Percentiles rank a stretch among this genome's conserved stretches.
phyloP scores from a whole-genome alignment of 2,113 vertebrate species.

The Xiphophorus hellerii region DNA sequence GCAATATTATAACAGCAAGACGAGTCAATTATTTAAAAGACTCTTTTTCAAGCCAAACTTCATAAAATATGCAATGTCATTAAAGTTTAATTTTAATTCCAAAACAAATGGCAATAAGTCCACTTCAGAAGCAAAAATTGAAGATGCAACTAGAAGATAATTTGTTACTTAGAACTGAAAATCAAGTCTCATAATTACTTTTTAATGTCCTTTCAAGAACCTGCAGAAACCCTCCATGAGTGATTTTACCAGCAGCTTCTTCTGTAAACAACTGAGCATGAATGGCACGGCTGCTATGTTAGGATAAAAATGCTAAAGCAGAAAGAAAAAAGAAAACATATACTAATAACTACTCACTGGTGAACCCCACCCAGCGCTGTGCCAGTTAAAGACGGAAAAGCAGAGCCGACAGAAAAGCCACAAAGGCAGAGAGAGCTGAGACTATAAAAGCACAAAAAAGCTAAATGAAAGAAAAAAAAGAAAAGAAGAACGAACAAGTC shows the following conservation, averaged over 20 bases:
- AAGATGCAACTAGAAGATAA: not conserved
- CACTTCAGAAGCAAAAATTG: not conserved
- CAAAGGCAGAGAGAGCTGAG: conserved; percentile 43
- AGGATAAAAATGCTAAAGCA: conserved; percentile 9
- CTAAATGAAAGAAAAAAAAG: conserved; percentile 26
- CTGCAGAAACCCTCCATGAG: not conserved
- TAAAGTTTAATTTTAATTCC: not conserved
- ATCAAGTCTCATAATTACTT: not conserved
- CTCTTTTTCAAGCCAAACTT: too few species aligned
- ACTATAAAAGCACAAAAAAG: conserved; percentile 53
- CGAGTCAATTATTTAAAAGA: not conserved
- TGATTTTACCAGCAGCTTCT: conserved; percentile 13
- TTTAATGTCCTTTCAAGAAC: not conserved
- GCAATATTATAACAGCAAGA: not conserved
- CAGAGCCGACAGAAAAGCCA: conserved; percentile 42
- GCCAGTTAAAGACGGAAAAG: conserved; percentile 46
- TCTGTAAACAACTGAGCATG: conserved; percentile 25
- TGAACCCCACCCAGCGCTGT: conserved; percentile 67
- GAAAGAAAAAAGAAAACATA: conserved; percentile 44
- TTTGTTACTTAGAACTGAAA: not conserved
- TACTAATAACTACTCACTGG: conserved; percentile 46
- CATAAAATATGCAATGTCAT: not conserved
- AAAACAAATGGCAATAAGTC: not conserved
- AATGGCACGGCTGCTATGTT: conserved; percentile 25
- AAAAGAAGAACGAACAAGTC: conserved; percentile 39